Percentiles rank a stretch among this genome's conserved stretches.
phyloP scores from a whole-genome alignment of 2,797 vertebrate species.

The Coreius guichenoti region DNA sequence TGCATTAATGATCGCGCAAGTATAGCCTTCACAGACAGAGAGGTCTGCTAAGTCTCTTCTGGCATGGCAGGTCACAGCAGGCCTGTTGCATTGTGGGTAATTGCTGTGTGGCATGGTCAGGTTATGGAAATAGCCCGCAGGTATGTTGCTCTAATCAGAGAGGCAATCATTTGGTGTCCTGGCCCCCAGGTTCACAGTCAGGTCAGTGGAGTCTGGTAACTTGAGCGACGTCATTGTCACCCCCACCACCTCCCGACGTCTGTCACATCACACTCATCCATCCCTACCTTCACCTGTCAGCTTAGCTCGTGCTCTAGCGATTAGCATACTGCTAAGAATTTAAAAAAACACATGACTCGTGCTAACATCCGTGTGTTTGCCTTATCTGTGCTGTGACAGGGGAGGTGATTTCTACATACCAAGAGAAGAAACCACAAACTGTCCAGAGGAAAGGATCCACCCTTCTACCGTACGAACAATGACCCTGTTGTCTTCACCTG shows the following conservation, averaged over 20 bases:
- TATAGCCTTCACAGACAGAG: slow-evolving; percentile 13
- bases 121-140: slow-evolving; percentile 68
- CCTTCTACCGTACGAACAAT: slow-evolving; percentile 70
- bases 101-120: slow-evolving; percentile 71
- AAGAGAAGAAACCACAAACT: slow-evolving; percentile 68
- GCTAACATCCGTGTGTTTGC: slow-evolving; percentile 59
- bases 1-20: not conserved
- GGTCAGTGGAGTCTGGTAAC: slow-evolving; percentile 71
- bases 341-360: slow-evolving; percentile 14
- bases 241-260: slow-evolving; percentile 2
- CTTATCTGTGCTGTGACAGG: slow-evolving; percentile 71
- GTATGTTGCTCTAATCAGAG: slow-evolving; percentile 72
- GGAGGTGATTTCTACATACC: slow-evolving; percentile 76
- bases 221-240: slow-evolving; percentile 52
- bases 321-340: slow-evolving; percentile 61
- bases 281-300: slow-evolving; percentile 77
- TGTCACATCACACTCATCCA: slow-evolving; percentile 62
- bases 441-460: slow-evolving; percentile 65
- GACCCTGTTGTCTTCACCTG: slow-evolving; percentile 70
- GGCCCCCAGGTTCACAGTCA: slow-evolving; percentile 73
- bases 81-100: slow-evolving; percentile 71
- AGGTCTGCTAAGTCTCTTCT: slow-evolving; percentile 53
- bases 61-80: slow-evolving; percentile 71
- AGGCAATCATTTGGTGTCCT: slow-evolving; percentile 76
- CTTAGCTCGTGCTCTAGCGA: slow-evolving; percentile 68